Evolutionary conservation across 1,140 invertebrate species (phyloP).

Genomic region (Lineus longissimus): DNA sequence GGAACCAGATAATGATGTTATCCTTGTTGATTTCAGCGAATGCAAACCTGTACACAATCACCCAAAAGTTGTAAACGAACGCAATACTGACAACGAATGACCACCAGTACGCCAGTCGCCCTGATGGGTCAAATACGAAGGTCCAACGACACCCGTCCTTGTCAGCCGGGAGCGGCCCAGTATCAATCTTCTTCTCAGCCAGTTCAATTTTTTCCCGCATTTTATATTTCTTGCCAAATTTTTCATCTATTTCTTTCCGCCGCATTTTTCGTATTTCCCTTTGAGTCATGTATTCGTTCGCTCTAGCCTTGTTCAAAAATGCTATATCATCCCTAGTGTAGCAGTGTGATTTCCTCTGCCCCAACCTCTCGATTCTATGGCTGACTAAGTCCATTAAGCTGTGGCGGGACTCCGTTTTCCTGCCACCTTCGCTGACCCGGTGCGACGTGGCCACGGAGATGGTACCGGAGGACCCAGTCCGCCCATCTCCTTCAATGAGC

Average conservation of each 20-base stretch:
- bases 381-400: constrained; percentile 66
- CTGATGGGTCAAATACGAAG: constrained; percentile 57
- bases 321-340: constrained; percentile 39
- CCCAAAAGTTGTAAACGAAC: constrained; percentile 96
- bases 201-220: constrained; percentile 34
- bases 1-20: constrained; percentile 90
- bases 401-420: constrained; percentile 59
- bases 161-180: constrained; percentile 41
- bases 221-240: constrained; percentile 47
- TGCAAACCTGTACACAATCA: constrained; percentile 96
- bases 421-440: constrained; percentile 40
- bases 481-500: constrained; percentile 47
- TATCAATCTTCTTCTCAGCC: background rate
- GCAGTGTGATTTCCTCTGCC: constrained; percentile 45
- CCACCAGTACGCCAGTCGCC: constrained; percentile 55
- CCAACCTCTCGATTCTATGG: constrained; percentile 60
- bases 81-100: constrained; percentile 83
- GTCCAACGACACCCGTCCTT: constrained; percentile 67
- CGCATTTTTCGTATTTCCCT: constrained; percentile 42
- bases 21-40: constrained; percentile 77
- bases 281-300: constrained; percentile 32
- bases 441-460: constrained; percentile 43
- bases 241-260: constrained; percentile 45
- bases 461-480: constrained; percentile 51
- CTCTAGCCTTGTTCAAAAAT: constrained; percentile 43